phyloP scores from a whole-genome alignment of 2,888 invertebrate genomes.

The Eurytoma californica region DNA sequence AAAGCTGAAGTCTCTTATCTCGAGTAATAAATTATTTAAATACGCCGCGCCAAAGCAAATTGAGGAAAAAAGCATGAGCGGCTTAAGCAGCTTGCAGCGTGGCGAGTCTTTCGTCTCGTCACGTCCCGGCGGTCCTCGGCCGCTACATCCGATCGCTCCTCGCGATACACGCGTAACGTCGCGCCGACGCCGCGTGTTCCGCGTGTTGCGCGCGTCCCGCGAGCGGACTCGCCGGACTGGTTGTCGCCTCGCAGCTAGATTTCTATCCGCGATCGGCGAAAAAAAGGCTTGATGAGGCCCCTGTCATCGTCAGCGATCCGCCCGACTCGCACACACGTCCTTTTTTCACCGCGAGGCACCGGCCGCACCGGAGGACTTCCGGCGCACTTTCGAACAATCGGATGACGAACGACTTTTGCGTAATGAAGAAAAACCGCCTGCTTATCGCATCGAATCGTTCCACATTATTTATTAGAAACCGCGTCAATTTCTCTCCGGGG shows the following conservation, averaged over 20 bases:
- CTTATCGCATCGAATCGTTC: background rate
- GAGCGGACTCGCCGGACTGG: constrained; percentile 18
- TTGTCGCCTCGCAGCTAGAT: constrained; percentile 24
- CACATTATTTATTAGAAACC: constrained; percentile 15
- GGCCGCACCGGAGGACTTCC: background rate
- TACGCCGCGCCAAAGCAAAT: constrained; percentile 2
- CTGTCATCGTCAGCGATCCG: background rate
- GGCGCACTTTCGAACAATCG: constrained; percentile 33
- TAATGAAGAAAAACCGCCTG: background rate
- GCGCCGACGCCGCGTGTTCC: background rate
- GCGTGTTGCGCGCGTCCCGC: background rate
- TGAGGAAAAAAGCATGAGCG: background rate
- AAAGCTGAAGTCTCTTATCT: constrained; percentile 28
- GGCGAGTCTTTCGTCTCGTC: constrained; percentile 1
- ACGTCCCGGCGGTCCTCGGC: background rate
- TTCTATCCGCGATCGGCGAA: background rate
- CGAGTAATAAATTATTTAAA: constrained; percentile 45
- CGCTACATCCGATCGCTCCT: constrained; percentile 20
- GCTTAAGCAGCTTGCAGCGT: background rate
- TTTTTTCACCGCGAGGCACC: background rate
- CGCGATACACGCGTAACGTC: constrained; percentile 17
- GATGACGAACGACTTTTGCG: constrained; percentile 5
- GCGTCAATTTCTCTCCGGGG: too few species aligned
- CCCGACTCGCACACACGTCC: background rate
- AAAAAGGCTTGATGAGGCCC: background rate